Evolutionary conservation across 2,888 invertebrate species (phyloP).

Genomic region (Sesia apiformis): DNA sequence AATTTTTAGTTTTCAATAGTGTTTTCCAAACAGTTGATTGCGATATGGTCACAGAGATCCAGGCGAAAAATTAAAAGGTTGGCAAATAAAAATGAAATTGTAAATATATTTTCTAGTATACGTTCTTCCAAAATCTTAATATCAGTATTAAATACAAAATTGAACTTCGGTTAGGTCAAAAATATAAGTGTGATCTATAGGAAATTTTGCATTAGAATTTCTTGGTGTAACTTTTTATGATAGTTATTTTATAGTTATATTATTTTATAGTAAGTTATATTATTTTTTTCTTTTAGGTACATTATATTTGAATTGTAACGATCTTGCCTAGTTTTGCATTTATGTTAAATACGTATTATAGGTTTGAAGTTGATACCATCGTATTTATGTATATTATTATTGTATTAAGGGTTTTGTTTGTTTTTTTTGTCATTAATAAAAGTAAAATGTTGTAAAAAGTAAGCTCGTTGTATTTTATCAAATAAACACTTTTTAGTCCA

Average conservation of each 20-base stretch:
- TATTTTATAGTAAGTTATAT: slow-evolving; percentile 14
- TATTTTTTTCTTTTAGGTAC: slow-evolving; percentile 40
- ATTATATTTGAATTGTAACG: slow-evolving; percentile 57
- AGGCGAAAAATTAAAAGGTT: slow-evolving; percentile 63
- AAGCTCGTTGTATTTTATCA: slow-evolving; percentile 76
- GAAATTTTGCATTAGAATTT: slow-evolving; percentile 56
- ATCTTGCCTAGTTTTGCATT: slow-evolving; percentile 74
- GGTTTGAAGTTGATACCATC: slow-evolving; percentile 72
- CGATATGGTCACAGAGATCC: slow-evolving; percentile 66
- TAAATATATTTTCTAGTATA: slow-evolving; percentile 68
- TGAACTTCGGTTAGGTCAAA: slow-evolving; percentile 72
- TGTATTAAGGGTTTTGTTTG: slow-evolving; percentile 71
- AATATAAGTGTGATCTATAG: slow-evolving; percentile 72
- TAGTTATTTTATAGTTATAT: slow-evolving; percentile 42
- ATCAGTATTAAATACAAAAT: slow-evolving; percentile 75
- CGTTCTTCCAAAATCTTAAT: slow-evolving; percentile 66
- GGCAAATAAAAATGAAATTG: slow-evolving; percentile 55
- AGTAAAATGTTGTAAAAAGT: slow-evolving; percentile 75
- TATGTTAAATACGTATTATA: slow-evolving; percentile 65
- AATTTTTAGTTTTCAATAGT: slow-evolving; percentile 24
- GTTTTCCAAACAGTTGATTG: slow-evolving; percentile 57
- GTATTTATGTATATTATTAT: slow-evolving; percentile 73
- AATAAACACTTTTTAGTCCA: slow-evolving; percentile 76
- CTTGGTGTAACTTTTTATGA: slow-evolving; percentile 50
- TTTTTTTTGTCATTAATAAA: slow-evolving; percentile 72